A percentile compares a stretch with the other conserved stretches of the same genome.
phyloP scores from a whole-genome alignment of 2,888 invertebrate genomes.

The Synergus laeviventris region DNA sequence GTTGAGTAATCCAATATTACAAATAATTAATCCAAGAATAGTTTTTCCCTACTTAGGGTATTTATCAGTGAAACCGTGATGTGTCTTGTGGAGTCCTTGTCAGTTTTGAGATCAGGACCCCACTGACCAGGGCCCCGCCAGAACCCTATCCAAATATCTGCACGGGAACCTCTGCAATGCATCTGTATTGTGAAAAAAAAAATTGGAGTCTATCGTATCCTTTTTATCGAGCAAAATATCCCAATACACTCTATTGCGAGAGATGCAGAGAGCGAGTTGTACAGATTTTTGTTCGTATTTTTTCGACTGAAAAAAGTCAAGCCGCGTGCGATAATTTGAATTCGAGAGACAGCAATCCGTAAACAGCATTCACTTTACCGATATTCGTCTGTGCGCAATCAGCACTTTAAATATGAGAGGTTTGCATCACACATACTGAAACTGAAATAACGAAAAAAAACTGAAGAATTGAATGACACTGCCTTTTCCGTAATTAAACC shows the following conservation, averaged over 20 bases:
- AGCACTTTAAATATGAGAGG: constrained; percentile 8
- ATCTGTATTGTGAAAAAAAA: neutral
- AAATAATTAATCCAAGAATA: too few species aligned
- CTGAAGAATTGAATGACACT: neutral
- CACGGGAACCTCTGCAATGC: too few species aligned
- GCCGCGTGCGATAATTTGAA: constrained; percentile 16
- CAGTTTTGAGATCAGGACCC: too few species aligned
- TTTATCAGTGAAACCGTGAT: too few species aligned
- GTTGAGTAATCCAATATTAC: too few species aligned
- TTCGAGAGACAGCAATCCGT: constrained; percentile 14
- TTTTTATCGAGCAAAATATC: constrained; percentile 17
- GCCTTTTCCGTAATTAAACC: neutral
- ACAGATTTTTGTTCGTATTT: constrained; percentile 21
- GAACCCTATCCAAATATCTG: too few species aligned
- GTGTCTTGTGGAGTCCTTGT: too few species aligned
- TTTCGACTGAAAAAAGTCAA: constrained; percentile 11
- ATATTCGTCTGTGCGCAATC: constrained; percentile 3
- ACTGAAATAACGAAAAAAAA: neutral
- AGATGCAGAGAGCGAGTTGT: constrained; percentile 6
- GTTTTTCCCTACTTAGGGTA: too few species aligned
- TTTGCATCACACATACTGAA: neutral
- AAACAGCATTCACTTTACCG: constrained; percentile 2
- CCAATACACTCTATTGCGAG: constrained; percentile 24
- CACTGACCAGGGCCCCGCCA: too few species aligned
- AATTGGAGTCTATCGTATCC: neutral